A percentile compares a stretch with the other conserved stretches of the same genome.
Conservation (phyloP, 2,113 vertebrate genomes). For the Circaetus gallicus region DNA sequence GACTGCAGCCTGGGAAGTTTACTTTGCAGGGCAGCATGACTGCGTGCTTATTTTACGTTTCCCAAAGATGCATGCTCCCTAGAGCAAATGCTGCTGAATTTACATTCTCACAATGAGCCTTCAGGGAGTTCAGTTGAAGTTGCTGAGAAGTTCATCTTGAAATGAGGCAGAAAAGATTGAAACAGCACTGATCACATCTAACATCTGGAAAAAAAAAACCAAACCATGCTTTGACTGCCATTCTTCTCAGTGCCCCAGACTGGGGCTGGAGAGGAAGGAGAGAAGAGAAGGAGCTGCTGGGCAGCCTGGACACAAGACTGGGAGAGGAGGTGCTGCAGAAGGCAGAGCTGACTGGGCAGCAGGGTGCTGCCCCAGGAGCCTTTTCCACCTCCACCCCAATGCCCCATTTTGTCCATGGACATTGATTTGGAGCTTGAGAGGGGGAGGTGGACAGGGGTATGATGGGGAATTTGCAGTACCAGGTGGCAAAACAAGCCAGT, state of each 20-base stretch:
- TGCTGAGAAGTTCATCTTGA: background rate
- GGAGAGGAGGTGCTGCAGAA: background rate
- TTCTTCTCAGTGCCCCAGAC: background rate
- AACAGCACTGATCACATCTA: background rate
- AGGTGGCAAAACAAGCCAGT: background rate
- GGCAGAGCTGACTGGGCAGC: background rate
- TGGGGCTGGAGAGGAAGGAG: background rate
- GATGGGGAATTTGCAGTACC: background rate
- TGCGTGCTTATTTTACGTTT: background rate
- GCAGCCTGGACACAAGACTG: background rate
- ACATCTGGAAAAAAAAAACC: background rate
- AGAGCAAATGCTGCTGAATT: background rate
- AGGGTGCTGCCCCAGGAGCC: background rate
- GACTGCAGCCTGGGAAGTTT: background rate
- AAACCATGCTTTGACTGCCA: background rate
- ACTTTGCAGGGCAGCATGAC: background rate
- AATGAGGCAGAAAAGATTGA: background rate
- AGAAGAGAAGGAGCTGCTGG: background rate
- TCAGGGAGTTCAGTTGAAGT: background rate
- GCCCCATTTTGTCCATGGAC: background rate
- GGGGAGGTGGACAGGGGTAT: background rate
- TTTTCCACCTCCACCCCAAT: background rate
- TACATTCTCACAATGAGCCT: background rate
- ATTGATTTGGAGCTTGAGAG: background rate
- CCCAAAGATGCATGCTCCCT: background rate